Percentiles rank a stretch among this genome's conserved stretches.
Conservation (phyloP, 2,113 vertebrate species). For the Solea solea region DNA sequence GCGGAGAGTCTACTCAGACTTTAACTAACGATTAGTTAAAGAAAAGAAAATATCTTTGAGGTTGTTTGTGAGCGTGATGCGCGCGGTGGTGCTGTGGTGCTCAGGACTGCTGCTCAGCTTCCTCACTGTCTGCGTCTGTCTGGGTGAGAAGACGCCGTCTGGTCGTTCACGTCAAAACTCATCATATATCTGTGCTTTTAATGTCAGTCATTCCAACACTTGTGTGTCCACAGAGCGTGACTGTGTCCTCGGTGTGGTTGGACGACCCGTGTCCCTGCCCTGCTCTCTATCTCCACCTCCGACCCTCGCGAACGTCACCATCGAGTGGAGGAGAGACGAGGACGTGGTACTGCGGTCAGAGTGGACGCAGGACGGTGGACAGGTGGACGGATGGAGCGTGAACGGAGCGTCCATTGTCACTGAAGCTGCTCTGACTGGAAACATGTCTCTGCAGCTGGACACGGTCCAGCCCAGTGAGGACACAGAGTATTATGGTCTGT, state of each 20-base stretch:
- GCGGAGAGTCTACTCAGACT: background rate
- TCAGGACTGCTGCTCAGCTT: conserved; percentile 52
- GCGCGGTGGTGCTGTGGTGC: conserved; percentile 41
- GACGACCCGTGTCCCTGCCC: conserved; percentile 50
- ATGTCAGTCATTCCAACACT: too few relatives aligned
- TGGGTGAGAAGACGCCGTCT: conserved; percentile 52
- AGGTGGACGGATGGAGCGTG: conserved; percentile 19
- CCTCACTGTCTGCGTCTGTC: conserved; percentile 23
- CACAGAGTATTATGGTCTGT: conserved; percentile 44
- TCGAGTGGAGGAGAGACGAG: conserved; percentile 64
- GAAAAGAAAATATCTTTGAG: background rate
- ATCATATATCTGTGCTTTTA: too few relatives aligned
- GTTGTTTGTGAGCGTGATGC: conserved; percentile 19
- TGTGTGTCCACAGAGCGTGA: conserved; percentile 39
- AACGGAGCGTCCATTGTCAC: conserved; percentile 29
- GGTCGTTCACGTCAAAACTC: background rate
- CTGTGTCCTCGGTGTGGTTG: conserved; percentile 59
- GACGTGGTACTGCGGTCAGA: conserved; percentile 53
- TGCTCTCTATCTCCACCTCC: conserved; percentile 52
- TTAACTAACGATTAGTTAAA: background rate
- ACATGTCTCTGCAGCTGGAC: conserved; percentile 67
- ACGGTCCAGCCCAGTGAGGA: conserved; percentile 23
- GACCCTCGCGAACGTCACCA: conserved; percentile 38
- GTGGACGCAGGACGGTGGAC: conserved; percentile 30
- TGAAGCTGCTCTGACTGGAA: conserved; percentile 43